Percentiles rank a stretch among this genome's conserved stretches.
Conservation (phyloP, 2,888 invertebrate genomes). For the Camptogramma bilineatum region DNA sequence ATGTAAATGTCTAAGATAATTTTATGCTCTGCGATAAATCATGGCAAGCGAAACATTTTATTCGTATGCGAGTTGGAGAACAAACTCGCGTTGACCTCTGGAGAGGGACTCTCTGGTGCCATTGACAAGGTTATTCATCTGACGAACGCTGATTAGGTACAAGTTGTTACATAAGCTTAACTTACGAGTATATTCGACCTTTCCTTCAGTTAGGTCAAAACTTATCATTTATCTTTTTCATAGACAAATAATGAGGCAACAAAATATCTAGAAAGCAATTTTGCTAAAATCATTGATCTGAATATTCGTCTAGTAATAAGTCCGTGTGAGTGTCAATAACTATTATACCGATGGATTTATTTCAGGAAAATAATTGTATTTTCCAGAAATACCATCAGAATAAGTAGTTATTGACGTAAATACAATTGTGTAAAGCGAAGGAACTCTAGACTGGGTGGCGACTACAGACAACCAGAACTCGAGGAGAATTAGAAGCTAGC, state of each 20-base stretch:
- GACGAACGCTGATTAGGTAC: constrained; percentile 3
- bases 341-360: background rate
- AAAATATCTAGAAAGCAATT: background rate
- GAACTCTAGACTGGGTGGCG: background rate
- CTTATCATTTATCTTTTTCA: background rate
- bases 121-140: constrained; percentile 19
- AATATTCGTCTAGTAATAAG: background rate
- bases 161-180: background rate
- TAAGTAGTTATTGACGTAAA: too few relatives aligned
- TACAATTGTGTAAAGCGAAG: background rate
- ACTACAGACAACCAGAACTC: background rate
- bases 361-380: too few relatives aligned
- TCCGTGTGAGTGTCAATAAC: background rate
- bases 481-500: background rate
- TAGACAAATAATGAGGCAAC: background rate
- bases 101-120: background rate
- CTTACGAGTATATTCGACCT: background rate
- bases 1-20: constrained; percentile 15
- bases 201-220: background rate
- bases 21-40: constrained; percentile 19
- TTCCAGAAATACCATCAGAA: too few relatives aligned
- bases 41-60: constrained; percentile 17
- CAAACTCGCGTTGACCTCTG: constrained; percentile 28
- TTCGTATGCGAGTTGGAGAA: constrained; percentile 21
- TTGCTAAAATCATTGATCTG: background rate